phyloP scores from a whole-genome alignment of 92 coral and sea anemone species.

The Porites cylindrica region DNA sequence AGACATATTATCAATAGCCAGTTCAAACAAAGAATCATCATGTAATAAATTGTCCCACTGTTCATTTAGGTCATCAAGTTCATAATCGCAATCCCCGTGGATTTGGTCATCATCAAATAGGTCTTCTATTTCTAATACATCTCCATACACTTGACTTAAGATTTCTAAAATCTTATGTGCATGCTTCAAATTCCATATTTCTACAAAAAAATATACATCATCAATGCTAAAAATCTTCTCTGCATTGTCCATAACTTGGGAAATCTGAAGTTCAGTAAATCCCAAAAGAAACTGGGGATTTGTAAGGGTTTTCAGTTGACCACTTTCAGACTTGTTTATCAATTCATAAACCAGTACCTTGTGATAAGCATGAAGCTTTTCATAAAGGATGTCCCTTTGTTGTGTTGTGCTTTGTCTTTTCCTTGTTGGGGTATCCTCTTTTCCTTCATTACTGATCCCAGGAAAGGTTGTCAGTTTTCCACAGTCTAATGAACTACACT shows the following conservation, averaged over 20 bases:
- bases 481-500: conserved; percentile 57
- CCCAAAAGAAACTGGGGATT: conserved; percentile 53
- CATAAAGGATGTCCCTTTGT: conserved; percentile 25
- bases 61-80: conserved; percentile 24
- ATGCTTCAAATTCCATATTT: conserved; percentile 66
- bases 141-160: conserved; percentile 39
- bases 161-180: conserved; percentile 44
- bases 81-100: neutral
- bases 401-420: conserved; percentile 29
- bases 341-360: conserved; percentile 50
- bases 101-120: conserved; percentile 3
- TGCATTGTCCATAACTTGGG: conserved; percentile 41
- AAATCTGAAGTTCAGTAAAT: conserved; percentile 53
- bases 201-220: conserved; percentile 42
- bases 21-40: conserved; percentile 55
- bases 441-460: neutral
- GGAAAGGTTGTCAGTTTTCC: conserved; percentile 46
- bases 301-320: conserved; percentile 40
- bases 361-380: conserved; percentile 23
- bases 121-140: conserved; percentile 19
- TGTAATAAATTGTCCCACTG: conserved; percentile 59
- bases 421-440: neutral
- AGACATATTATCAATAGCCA: conserved; percentile 56
- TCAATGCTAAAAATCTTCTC: conserved; percentile 32
- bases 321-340: conserved; percentile 28